Evolutionary conservation across 2,888 invertebrate species (phyloP), one percentile per base, ranked within the genome.

Genomic region (Linhomoeus sp.): DNA sequence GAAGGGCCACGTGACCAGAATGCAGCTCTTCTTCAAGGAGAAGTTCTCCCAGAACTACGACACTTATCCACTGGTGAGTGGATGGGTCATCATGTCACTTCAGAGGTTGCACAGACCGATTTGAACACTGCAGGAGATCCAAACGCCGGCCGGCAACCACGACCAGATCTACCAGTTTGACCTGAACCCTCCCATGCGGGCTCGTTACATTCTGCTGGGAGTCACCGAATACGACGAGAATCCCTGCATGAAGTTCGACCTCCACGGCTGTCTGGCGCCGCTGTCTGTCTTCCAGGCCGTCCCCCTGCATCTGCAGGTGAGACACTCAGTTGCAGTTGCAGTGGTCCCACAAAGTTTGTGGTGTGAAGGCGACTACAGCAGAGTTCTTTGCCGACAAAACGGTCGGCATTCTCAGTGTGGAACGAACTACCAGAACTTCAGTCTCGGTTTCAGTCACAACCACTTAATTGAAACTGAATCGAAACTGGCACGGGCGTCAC

Each of bases 201-300:
- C 88, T 1, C 75, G 88, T 61, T 88, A 86, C 64, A 84, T 90
- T 12, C 86, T 88, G 60, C 72, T 92, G 56, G 86, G 88, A 47
- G 87, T 92, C 57, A 86, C 90, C 0, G 87, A 87, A 63, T 90
- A 88, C 62, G 86, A 88, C 79, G 86, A 86, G 57, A 88, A 88
- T 60, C 87, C 88, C 45, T 92, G 90, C 64, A 72, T 92, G 58
- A 87, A 87, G 65, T 90, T 92, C 61, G 90, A 90, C 68, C 67
- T 92, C 43, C 84, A 88, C 80, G 90, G 90, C 35, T 92, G 90
- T 65, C 84, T 88, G 61, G 69, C 64, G 17, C 63, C 63, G 1
- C 45, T 57, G 1, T 53, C 56, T 15, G 44, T 55, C 1, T 49
- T 54, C n/a, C 56, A 59, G 45, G 63, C 62, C 44, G 48, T 57